Conservation (phyloP, 2,888 invertebrate genomes). For the Neoascia interrupta region DNA sequence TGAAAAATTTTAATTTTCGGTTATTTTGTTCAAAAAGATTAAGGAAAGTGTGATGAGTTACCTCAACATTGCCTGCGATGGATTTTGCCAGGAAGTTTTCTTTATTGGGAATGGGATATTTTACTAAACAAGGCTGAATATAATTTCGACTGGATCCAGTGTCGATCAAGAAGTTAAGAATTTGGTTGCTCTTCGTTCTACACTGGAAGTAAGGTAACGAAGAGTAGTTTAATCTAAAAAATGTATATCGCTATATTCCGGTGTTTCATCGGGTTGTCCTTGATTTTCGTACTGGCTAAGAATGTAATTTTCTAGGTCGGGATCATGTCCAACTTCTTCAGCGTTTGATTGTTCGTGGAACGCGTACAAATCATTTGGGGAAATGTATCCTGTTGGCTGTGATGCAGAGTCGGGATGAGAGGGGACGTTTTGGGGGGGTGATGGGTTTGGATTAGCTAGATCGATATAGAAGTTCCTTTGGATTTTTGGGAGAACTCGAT, state of each 20-base stretch:
- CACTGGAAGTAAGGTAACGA: background rate
- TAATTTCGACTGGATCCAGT: background rate
- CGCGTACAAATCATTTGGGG: conserved; percentile 1
- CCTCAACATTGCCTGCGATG: background rate
- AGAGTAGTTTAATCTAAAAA: background rate
- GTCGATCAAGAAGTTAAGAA: background rate
- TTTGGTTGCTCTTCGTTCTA: background rate
- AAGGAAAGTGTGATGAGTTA: background rate
- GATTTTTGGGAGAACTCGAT: background rate
- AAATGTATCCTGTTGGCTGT: conserved; percentile 14
- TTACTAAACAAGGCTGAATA: background rate
- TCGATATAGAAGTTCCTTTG: conserved; percentile 25
- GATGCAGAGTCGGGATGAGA: background rate
- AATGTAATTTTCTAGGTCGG: conserved; percentile 6
- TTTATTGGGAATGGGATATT: background rate
- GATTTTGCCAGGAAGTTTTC: background rate
- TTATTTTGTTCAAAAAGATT: background rate
- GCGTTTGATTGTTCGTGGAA: conserved; percentile 2
- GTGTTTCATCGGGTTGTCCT: background rate
- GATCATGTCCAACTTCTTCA: conserved; percentile 14
- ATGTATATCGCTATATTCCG: background rate
- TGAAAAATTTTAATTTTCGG: conserved; percentile 12
- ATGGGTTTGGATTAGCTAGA: background rate
- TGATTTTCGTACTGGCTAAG: background rate
- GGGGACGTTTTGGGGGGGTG: background rate